Base-by-base conservation (phyloP, 2,113 vertebrate genomes). In the Alexandromys fortis region DNA sequence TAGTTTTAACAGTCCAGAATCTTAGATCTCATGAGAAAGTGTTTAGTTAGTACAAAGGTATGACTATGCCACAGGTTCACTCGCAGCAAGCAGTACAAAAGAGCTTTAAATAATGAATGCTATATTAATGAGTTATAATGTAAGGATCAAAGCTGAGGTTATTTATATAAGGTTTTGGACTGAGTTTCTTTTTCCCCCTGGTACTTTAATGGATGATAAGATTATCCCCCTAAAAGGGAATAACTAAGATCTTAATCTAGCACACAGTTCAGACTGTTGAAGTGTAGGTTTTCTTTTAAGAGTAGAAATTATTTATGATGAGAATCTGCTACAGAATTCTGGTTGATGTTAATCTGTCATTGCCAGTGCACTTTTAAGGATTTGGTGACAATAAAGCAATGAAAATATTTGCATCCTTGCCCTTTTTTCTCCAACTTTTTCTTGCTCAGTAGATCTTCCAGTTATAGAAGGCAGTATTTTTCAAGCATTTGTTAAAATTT, bases 291-390 rank as follows among this genome's bases (percentile, higher is more conserved):
- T 93, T 94, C 45, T 38, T 17, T 61, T 73, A 76, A 81, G 55
- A 9, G 9, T 94, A 47, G 52, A 45, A 89, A 91, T 83, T 96
- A 92, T 47, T 96, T 93, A 26, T 87, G 14, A 77, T 82, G 35
- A 70, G 49, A 91, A 16, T 52, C n/a, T 61, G 26, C 55, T 91
- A 3, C 77, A 81, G 49, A 96, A 91, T 42, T 89, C 38, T 93
- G 30, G 45, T 85, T 93, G 63, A 89, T 92, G 91, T 93, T 42
- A 90, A 76, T 91, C 24, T 85, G 47, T 58, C 75, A 45, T 94
- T 90, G 45, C 65, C 79, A 92, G 8, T 96, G 38, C 4, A 58
- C 30, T 88, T 94, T 94, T 94, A 83, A 95, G 79, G 30, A 90
- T 94, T 22, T 93, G 61, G 13, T 77, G n/a, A 92, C 52, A 55